Conservation (phyloP, 64 coral and sea anemone genomes). For the Orbicella faveolata region DNA sequence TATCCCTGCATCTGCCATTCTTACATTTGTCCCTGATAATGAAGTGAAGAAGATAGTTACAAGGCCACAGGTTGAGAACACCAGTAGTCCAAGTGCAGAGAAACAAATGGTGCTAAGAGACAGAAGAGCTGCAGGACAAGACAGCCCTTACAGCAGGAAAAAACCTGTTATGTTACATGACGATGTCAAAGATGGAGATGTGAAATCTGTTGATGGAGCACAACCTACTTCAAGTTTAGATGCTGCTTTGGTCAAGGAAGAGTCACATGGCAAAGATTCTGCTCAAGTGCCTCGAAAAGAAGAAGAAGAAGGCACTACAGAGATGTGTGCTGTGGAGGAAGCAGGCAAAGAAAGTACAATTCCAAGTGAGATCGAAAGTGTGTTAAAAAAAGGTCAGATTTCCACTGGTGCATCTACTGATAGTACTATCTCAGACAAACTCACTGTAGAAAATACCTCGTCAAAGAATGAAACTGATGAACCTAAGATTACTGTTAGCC, state of each 20-base stretch:
- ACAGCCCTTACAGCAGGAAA: background rate
- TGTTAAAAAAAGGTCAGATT: background rate
- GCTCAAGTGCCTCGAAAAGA: background rate
- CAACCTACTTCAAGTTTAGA: background rate
- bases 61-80: slow-evolving; percentile 1
- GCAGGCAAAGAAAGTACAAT: background rate
- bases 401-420: background rate
- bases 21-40: slow-evolving; percentile 63
- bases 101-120: slow-evolving; percentile 35
- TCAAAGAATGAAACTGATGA: background rate
- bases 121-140: slow-evolving; percentile 5
- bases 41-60: slow-evolving; percentile 62
- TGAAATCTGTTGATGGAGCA: background rate
- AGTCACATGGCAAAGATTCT: background rate
- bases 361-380: background rate
- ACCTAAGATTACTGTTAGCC: background rate
- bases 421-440: background rate
- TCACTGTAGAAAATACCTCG: background rate
- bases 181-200: background rate
- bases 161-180: background rate
- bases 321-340: background rate
- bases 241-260: background rate
- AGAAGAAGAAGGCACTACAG: background rate
- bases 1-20: slow-evolving; percentile 7
- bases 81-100: background rate